Conservation (phyloP, 1,140 invertebrate genomes). For the Papilio polyxenes region DNA sequence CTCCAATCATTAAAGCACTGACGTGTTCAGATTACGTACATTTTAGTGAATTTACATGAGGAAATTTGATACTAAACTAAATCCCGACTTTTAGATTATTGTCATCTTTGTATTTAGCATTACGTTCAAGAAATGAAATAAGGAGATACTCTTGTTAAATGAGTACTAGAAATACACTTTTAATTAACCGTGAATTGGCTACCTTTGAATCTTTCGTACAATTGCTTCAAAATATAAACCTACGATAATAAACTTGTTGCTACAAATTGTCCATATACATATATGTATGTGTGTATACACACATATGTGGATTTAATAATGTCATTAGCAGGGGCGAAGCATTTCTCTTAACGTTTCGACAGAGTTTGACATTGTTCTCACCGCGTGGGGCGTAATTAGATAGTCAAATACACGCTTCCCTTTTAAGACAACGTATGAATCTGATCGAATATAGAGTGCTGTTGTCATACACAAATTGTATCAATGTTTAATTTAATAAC, state of each 20-base stretch:
- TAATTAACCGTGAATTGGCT: too few species aligned
- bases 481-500: conserved; percentile 19
- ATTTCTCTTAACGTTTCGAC: conserved; percentile 46
- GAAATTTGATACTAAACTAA: too few species aligned
- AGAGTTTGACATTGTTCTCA: conserved; percentile 50
- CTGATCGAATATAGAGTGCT: conserved; percentile 32
- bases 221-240: too few species aligned
- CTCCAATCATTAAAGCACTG: neutral
- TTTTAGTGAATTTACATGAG: neutral
- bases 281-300: neutral
- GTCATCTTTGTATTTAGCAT: too few species aligned
- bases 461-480: neutral
- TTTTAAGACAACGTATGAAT: conserved; percentile 30
- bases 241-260: too few species aligned
- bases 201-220: too few species aligned
- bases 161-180: too few species aligned
- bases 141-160: too few species aligned
- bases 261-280: neutral
- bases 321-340: conserved; percentile 29
- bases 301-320: neutral
- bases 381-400: conserved; percentile 57
- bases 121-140: too few species aligned
- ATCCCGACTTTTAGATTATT: too few species aligned
- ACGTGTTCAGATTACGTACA: neutral
- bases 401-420: conserved; percentile 57